These are phyloP conservation scores for Malthinus flaveolus DNA, from an alignment of 2,888 invertebrate species.

Conservation along the genomic window DNA sequence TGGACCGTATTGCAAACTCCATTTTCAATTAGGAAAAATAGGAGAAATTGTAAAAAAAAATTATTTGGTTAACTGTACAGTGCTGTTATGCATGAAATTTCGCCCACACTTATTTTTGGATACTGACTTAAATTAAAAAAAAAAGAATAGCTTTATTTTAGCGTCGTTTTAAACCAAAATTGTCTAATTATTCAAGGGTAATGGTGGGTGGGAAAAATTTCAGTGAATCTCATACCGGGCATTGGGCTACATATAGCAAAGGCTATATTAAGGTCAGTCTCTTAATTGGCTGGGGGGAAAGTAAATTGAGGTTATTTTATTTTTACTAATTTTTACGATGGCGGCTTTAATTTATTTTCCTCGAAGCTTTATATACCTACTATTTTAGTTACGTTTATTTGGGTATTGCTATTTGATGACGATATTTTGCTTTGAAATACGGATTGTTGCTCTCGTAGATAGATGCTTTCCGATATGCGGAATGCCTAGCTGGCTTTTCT, in stretches of 20 bases:
- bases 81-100: slow-evolving; percentile 46
- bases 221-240: slow-evolving; percentile 44
- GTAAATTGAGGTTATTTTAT: slow-evolving; percentile 34
- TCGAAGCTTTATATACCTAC: slow-evolving; percentile 29
- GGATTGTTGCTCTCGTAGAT: slow-evolving; percentile 36
- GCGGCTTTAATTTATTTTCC: slow-evolving; percentile 38
- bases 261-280: slow-evolving; percentile 55
- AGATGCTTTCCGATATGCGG: slow-evolving; percentile 48
- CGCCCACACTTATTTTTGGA: slow-evolving; percentile 38
- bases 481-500: slow-evolving; percentile 52
- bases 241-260: slow-evolving; percentile 54
- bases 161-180: not conserved
- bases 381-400: slow-evolving; percentile 29
- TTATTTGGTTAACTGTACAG: slow-evolving; percentile 31
- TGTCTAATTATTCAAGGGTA: slow-evolving; percentile 27
- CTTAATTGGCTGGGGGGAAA: slow-evolving; percentile 34
- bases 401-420: slow-evolving; percentile 29
- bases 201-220: slow-evolving; percentile 39
- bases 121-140: slow-evolving; percentile 7
- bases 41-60: slow-evolving; percentile 6
- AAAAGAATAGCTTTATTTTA: not conserved
- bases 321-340: slow-evolving; percentile 1
- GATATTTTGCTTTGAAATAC: slow-evolving; percentile 27
- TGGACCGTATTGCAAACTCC: slow-evolving; percentile 45
- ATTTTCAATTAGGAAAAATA: slow-evolving; percentile 34